Base-by-base conservation (phyloP, 2,113 vertebrate species). In the Phyllopteryx taeniolatus region DNA sequence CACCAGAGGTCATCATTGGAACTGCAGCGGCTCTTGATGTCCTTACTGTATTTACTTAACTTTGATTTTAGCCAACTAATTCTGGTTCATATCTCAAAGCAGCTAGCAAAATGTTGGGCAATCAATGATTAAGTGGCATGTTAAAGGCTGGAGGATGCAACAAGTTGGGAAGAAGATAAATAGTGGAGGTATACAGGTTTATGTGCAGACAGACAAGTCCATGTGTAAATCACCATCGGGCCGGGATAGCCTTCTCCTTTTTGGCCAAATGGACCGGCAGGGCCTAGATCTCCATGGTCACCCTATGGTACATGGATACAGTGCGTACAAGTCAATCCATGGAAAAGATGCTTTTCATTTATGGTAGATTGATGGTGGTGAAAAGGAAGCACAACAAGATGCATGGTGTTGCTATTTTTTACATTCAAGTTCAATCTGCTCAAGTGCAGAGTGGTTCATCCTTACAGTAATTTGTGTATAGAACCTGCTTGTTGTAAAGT, bases 231-330 rank as follows among this genome's bases (percentile, higher is more conserved):
- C 46, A 96, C 96, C 42, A 79, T 78, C 70, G 92, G 92, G 68
- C 96, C 96, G 0, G 94, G 93, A 78, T 92, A 95, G 6, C 94
- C 95, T 1, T 96, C 95, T 86, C 95, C 96, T 93, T 96, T 96
- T 64, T 91, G 91, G 56, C 95, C 96, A 31, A 90, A 90, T 67
- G 93, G 94, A 68, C 96, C 95, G 0, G 85, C 69, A 6, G 87
- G 91, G 74, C 96, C 96, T 56, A 83, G 69, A 57, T 90, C 86
- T 57, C 95, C 95, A 73, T 89, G 93, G 31, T 96, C 94, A 42
- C 96, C 96, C 96, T 97, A 39, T 31, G 68, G 14, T 9, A 51
- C 13, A 61, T 42, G 71, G n/a, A 76, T 10, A 35, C 19, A 39
- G 35, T 19, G 0, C 15, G 33, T 31, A 14, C 20, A 61, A 54